Percentiles rank a stretch among this genome's conserved stretches.
phyloP scores from a whole-genome alignment of 2,888 invertebrate species.

The Mechanitis mazaeus region DNA sequence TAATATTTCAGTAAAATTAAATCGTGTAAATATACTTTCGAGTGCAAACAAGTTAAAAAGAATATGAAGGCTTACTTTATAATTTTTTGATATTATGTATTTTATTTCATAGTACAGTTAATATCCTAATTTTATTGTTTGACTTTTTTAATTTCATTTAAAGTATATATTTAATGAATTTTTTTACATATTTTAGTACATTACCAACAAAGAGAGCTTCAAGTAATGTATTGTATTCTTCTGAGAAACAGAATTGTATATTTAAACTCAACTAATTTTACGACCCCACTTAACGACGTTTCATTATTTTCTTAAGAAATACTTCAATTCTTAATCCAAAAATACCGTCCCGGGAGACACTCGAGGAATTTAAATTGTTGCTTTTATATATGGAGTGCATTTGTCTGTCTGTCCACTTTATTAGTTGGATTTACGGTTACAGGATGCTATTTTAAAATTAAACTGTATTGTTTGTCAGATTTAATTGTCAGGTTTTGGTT shows the following conservation, averaged over 20 bases:
- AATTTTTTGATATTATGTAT: too few species aligned
- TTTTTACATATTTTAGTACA: background rate
- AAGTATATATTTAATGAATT: too few species aligned
- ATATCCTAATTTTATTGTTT: too few species aligned
- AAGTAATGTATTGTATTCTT: background rate
- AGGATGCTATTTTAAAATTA: slow-evolving; percentile 43
- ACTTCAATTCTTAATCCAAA: slow-evolving; percentile 24
- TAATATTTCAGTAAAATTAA: too few species aligned
- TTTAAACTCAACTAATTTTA: background rate
- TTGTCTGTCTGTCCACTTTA: slow-evolving; percentile 64
- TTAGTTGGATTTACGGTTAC: slow-evolving; percentile 61
- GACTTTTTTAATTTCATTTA: too few species aligned
- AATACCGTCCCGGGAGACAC: slow-evolving; percentile 34
- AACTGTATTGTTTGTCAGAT: slow-evolving; percentile 1
- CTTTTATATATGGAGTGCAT: slow-evolving; percentile 48
- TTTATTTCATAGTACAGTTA: too few species aligned
- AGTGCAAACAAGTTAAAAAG: too few species aligned
- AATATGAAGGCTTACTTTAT: too few species aligned
- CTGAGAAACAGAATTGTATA: background rate
- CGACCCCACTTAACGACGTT: slow-evolving; percentile 5
- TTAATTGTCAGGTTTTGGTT: background rate
- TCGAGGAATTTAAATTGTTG: slow-evolving; percentile 60
- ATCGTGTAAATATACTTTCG: too few species aligned
- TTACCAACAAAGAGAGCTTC: background rate
- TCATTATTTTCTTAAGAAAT: slow-evolving; percentile 23